A percentile compares a stretch with the other conserved stretches of the same genome.
Evolutionary conservation across 2,113 vertebrate species (phyloP).

Genomic region (Cichladusa arquata): DNA sequence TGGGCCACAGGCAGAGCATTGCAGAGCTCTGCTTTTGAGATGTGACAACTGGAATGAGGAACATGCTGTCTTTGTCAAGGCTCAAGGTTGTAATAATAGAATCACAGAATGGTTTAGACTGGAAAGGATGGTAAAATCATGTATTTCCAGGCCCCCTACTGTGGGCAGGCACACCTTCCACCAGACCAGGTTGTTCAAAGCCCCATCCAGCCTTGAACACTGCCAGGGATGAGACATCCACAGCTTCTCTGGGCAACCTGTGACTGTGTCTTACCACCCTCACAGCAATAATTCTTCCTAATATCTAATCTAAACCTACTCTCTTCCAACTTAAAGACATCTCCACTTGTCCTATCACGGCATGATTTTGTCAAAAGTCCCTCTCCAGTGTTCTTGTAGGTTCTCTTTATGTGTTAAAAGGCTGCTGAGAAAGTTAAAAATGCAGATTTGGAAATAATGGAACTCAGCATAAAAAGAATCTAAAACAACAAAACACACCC

Average conservation of each 20-base stretch:
- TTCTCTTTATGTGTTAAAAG: background rate
- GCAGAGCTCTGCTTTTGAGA: background rate
- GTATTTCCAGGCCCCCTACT: accelerated
- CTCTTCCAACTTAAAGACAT: background rate
- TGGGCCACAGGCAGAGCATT: background rate
- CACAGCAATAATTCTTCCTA: background rate
- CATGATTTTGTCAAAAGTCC: background rate
- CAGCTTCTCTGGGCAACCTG: background rate
- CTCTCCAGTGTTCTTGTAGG: background rate
- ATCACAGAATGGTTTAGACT: background rate
- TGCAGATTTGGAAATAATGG: background rate
- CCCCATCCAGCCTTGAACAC: background rate
- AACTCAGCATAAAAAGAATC: background rate
- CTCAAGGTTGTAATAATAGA: background rate
- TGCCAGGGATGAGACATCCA: background rate
- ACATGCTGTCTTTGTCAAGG: background rate
- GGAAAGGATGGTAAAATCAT: background rate
- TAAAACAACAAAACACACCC: background rate
- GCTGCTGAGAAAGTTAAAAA: background rate
- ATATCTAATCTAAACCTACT: background rate
- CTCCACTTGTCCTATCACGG: too few relatives aligned
- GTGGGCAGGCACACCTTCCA: background rate
- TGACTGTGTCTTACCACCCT: background rate
- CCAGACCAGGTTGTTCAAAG: background rate
- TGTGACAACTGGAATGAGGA: background rate